Conservation (phyloP, 2,797 vertebrate genomes). For the Tinamus major region DNA sequence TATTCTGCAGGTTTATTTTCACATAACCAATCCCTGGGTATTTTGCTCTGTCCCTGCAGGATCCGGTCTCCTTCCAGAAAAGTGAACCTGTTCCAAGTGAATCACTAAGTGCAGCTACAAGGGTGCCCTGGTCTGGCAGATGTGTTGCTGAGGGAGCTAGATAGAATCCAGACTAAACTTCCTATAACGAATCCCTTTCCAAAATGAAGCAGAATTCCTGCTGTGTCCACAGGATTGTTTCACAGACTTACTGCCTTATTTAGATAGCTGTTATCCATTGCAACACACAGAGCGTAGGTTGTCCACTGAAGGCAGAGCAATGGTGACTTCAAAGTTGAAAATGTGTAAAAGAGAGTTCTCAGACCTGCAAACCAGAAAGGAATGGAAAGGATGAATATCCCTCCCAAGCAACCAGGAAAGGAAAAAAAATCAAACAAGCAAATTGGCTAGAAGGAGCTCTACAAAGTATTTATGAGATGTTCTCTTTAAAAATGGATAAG, state of each 20-base stretch:
- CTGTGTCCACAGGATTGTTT: background rate
- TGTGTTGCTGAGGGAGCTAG: too few species aligned
- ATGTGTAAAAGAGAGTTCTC: background rate
- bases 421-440: constrained; percentile 26
- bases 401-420: constrained; percentile 10
- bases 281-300: background rate
- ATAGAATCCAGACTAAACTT: too few species aligned
- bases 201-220: background rate
- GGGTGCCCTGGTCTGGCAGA: too few species aligned
- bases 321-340: background rate
- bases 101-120: too few species aligned
- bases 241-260: background rate
- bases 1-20: too few species aligned
- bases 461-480: constrained; percentile 67
- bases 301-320: background rate
- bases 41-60: too few species aligned
- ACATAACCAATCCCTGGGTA: too few species aligned
- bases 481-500: constrained; percentile 69
- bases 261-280: background rate
- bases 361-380: background rate
- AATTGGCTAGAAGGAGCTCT: constrained; percentile 60
- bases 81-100: too few species aligned
- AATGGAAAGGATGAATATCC: background rate
- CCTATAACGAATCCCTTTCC: too few species aligned
- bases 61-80: too few species aligned